These are phyloP conservation scores for human DNA, from an alignment of 2,113 vertebrate species.

Conservation along the genomic window GRCh38 chr1:210938501-210939000, in stretches of 20 bases:
- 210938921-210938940: background rate
- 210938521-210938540: background rate
- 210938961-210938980: background rate
- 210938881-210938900: background rate
- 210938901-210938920: background rate
- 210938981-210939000: background rate
- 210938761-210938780: background rate
- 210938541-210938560: background rate
- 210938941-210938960: background rate
- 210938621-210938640: background rate
- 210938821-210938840: conserved; percentile 8
- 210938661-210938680: background rate
- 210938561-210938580: background rate
- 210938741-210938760: background rate
- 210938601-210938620: background rate
- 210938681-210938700: background rate
- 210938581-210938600: background rate
- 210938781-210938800: background rate
- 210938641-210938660: background rate
- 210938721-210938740: background rate
- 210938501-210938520: background rate
- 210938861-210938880: background rate
- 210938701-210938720: background rate
- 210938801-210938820: background rate
- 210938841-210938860: background rate